phyloP scores from a whole-genome alignment of 2,113 vertebrate species.

The Hystrix brachyura region DNA sequence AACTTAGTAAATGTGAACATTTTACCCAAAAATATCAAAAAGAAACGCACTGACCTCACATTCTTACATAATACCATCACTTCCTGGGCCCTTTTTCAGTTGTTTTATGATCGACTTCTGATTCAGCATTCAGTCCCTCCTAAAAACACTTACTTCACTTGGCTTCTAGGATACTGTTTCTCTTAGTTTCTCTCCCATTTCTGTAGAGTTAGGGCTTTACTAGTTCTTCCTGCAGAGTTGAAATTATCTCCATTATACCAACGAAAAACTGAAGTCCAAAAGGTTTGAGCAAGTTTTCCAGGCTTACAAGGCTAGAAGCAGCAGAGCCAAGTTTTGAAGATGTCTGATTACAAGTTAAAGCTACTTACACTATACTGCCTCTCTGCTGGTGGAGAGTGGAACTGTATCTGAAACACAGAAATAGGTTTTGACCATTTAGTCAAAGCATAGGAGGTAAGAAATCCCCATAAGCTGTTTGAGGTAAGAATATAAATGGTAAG shows the following conservation, averaged over 20 bases:
- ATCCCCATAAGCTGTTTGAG: conserved; percentile 14
- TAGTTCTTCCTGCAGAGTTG: not conserved
- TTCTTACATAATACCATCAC: not conserved
- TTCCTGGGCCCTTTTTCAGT: not conserved
- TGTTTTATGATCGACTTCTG: not conserved
- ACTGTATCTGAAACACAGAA: conserved; percentile 28
- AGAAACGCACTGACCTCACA: not conserved
- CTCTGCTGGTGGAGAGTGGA: not conserved
- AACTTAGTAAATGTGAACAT: not conserved
- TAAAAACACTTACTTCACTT: not conserved
- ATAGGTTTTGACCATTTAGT: not conserved
- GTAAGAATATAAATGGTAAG: not conserved
- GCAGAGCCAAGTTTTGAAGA: not conserved
- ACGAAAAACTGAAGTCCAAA: conserved; percentile 14
- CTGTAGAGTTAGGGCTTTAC: conserved; percentile 6
- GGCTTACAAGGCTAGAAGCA: not conserved
- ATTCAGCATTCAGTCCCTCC: not conserved
- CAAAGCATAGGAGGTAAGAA: not conserved
- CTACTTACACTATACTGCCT: not conserved
- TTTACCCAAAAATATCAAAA: not conserved
- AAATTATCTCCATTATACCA: conserved; percentile 1
- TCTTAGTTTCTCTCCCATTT: not conserved
- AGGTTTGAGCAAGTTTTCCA: not conserved
- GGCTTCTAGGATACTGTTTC: not conserved
- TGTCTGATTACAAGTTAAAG: conserved; percentile 30